Evolutionary conservation across 2,888 invertebrate genomes (phyloP), one percentile per base, ranked within the genome.

Genomic region (Endotricha flammealis): DNA sequence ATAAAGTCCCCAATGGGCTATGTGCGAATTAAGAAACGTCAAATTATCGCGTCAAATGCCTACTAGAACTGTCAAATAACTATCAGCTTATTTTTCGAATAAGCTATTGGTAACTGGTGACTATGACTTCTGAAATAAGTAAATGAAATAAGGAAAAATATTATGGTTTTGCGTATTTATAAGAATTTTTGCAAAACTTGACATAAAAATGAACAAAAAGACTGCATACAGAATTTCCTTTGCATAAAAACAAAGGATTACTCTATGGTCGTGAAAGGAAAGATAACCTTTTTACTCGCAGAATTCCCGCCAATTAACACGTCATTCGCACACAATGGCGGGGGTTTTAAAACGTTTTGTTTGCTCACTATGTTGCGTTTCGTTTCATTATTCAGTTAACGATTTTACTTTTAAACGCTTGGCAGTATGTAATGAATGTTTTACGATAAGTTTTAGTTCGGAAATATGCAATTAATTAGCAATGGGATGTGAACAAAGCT

Each of bases 271-370:
- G 46, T 44, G 50, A 55, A 50, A 46, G 42, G 46, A 56, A n/a
- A 52, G 46, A 61, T 53, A 64, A 65, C 58, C 64, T 50, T 57
- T 54, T 62, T 49, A 54, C 49, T 52, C 57, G 54, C 60, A 61
- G 61, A 55, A 64, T 69, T 68, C 71, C 72, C 71, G 66, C 64
- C 79, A 85, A 82, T 85, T 85, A 83, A 64, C 86, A 77, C 68
- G 57, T 71, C 62, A 54, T 65, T 61, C 63, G 57, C 61, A 60
- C 63, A 79, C 79, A 80, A 83, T 81, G 73, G 73, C 65, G 66
- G 64, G 66, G 64, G 49, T 61, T 66, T 65, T 65, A 63, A 69
- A 64, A 52, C 42, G 58, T 57, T 72, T 69, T 72, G 69, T 77
- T 70, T 74, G 59, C 57, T 49, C 56, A 70, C 67, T 64, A 66